phyloP scores from a whole-genome alignment of 2,113 vertebrate genomes.

The Crotalus viridis region DNA sequence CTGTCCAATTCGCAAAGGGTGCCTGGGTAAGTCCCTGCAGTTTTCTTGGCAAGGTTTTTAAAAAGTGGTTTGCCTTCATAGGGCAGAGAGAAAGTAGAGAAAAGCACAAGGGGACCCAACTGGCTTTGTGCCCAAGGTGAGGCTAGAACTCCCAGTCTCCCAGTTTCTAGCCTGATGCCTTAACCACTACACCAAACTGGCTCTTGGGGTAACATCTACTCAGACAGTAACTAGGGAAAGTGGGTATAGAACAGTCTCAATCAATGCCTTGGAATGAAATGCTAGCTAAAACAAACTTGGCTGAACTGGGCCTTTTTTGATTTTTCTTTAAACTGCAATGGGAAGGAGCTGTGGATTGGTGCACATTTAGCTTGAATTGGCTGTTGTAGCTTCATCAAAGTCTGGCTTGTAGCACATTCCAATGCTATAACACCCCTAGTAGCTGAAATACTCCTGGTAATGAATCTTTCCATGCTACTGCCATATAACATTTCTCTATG shows the following conservation, averaged over 20 bases:
- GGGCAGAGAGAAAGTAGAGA: neutral
- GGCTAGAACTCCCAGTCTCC: neutral
- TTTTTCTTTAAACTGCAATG: neutral
- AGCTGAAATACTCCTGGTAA: slow-evolving; percentile 64
- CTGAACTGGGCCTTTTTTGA: neutral
- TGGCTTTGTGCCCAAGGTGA: neutral
- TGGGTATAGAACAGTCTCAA: neutral
- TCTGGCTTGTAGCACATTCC: neutral
- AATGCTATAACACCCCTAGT: slow-evolving; percentile 29
- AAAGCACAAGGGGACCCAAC: neutral
- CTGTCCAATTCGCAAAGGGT: neutral
- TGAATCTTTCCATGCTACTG: slow-evolving; percentile 67
- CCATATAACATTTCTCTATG: slow-evolving; percentile 69
- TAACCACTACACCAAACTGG: neutral
- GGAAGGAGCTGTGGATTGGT: neutral
- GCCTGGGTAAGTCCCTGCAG: neutral
- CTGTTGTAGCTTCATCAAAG: neutral
- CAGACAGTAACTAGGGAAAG: neutral
- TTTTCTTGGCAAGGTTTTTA: no score
- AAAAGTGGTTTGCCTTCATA: neutral
- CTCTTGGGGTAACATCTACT: neutral
- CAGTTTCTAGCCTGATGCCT: neutral
- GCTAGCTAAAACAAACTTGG: neutral
- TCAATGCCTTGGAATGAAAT: neutral
- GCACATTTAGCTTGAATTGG: neutral